These are phyloP conservation scores for Ahaetulla prasina DNA, from an alignment of 2,113 vertebrate genomes.

Conservation along the genomic window DNA sequence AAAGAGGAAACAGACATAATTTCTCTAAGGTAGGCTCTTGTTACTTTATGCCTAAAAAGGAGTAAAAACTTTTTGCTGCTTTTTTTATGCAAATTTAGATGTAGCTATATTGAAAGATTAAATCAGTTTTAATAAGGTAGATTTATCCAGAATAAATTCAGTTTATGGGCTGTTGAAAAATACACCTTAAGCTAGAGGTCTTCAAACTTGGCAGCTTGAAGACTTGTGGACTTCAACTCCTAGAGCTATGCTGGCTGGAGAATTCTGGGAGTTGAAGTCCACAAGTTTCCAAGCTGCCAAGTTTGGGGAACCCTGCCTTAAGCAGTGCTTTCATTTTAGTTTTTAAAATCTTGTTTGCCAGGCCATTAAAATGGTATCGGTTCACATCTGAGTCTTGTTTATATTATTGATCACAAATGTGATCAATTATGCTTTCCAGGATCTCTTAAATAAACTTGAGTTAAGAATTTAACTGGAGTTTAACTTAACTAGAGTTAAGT, in stretches of 20 bases:
- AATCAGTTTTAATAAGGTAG: slow-evolving; percentile 58
- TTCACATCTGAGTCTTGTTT: background rate
- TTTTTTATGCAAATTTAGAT: background rate
- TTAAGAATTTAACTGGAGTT: background rate
- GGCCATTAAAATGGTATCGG: slow-evolving; percentile 23
- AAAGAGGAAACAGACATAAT: slow-evolving; percentile 51
- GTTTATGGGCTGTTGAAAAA: slow-evolving; percentile 45
- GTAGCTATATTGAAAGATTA: slow-evolving; percentile 38
- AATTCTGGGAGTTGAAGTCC: no score
- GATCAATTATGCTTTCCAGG: background rate
- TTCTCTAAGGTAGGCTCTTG: slow-evolving; percentile 47
- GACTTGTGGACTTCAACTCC: no score
- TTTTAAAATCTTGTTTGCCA: slow-evolving; percentile 23
- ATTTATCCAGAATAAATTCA: slow-evolving; percentile 55
- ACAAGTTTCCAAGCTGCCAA: no score
- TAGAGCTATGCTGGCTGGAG: no score
- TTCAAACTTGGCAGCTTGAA: no score
- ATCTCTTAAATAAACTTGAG: background rate
- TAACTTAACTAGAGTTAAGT: background rate
- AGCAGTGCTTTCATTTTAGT: slow-evolving; percentile 24
- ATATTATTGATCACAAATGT: slow-evolving; percentile 14
- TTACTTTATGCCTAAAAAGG: background rate
- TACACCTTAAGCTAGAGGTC: no score
- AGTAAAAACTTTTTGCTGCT: background rate
- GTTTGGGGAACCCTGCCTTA: no score